These are phyloP conservation scores for Acanthurus lineatus DNA, from an alignment of 2,797 vertebrate genomes.

Conservation along the genomic window DNA sequence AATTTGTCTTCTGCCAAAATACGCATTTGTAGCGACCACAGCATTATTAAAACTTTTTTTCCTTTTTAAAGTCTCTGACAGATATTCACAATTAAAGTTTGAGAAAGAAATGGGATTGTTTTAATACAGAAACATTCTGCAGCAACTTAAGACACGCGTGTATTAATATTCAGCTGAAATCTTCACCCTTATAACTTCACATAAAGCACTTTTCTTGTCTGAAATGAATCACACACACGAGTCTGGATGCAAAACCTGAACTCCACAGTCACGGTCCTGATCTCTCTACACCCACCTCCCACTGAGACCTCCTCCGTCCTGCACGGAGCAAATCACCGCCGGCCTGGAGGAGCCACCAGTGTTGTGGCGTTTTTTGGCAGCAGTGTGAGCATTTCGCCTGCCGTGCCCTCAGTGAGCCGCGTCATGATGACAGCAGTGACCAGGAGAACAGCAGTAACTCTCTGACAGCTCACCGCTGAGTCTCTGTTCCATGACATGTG, in stretches of 20 bases:
- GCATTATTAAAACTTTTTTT: neutral
- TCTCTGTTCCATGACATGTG: neutral
- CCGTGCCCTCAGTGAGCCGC: conserved; percentile 7
- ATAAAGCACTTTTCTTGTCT: neutral
- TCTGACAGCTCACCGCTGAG: neutral
- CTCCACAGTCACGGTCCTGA: neutral
- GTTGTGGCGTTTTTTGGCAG: conserved; percentile 11
- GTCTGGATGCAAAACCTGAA: neutral
- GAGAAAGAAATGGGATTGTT: neutral
- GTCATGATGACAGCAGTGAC: neutral
- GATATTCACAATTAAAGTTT: neutral
- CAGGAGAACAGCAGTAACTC: conserved; percentile 4
- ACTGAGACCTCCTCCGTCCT: neutral
- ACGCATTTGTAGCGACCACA: neutral
- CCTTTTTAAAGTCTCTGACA: neutral
- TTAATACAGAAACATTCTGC: neutral
- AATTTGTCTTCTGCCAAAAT: conserved; percentile 1
- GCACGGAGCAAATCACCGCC: conserved; percentile 3
- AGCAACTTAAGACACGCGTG: neutral
- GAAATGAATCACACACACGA: neutral
- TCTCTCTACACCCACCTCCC: neutral
- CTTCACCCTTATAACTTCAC: neutral
- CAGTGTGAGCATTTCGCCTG: conserved; percentile 13
- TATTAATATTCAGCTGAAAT: neutral
- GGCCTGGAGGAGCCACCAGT: neutral